Percentiles rank a stretch among this genome's conserved stretches.
Evolutionary conservation across 2,888 invertebrate genomes (phyloP).

Genomic region (Drosophila pegasa): DNA sequence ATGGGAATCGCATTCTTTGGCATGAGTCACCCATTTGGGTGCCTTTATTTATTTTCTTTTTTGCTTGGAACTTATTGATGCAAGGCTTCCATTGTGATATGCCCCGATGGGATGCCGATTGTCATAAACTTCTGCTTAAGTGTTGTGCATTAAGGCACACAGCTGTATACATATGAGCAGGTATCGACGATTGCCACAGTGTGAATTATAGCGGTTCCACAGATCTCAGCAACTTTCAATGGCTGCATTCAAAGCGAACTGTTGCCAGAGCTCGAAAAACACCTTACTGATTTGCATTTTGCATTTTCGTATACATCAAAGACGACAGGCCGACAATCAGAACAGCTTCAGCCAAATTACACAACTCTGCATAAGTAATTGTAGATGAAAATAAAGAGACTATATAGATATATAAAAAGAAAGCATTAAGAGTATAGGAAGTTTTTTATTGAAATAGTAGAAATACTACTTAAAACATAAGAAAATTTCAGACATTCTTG

Average conservation of each 20-base stretch:
- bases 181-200: constrained; percentile 42
- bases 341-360: constrained; percentile 2
- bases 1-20: constrained; percentile 54
- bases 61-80: constrained; percentile 14
- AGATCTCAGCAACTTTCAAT: constrained; percentile 36
- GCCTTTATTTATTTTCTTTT: constrained; percentile 22
- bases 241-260: constrained; percentile 32
- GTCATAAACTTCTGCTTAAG: constrained; percentile 61
- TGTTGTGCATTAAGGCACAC: constrained; percentile 52
- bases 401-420: no score
- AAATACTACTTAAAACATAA: no score
- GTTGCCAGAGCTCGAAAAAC: constrained; percentile 37
- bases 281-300: constrained; percentile 45
- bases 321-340: constrained; percentile 26
- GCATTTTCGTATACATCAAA: constrained; percentile 28
- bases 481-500: no score
- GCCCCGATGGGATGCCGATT: constrained; percentile 22
- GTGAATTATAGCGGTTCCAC: constrained; percentile 50
- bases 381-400: no score
- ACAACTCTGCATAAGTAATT: constrained; percentile 33
- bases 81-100: constrained; percentile 41
- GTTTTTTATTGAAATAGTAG: no score
- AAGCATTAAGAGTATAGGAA: no score
- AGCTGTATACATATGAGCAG: constrained; percentile 43
- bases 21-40: constrained; percentile 41